Base-by-base conservation (phyloP, 2,797 vertebrate species). In the Spea hammondii region DNA sequence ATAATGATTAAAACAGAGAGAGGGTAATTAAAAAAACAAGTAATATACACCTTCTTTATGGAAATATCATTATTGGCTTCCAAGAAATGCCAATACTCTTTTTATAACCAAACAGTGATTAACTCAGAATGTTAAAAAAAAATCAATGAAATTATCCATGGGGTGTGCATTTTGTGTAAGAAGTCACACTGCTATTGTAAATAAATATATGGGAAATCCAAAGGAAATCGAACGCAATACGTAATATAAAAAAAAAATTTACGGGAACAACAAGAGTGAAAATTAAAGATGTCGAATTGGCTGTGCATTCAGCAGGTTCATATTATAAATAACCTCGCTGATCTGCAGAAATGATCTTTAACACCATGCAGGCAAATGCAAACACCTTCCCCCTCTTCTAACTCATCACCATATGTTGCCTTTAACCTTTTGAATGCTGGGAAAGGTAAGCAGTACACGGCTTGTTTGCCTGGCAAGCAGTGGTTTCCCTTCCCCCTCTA, bases 61-160 rank as follows among this genome's bases (percentile, higher is more conserved):
- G 72, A 65, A 14, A 64, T 65, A 14, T 10, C 13, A 10, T 44
- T 74, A 74, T 64, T 64, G 72, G 53, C 70, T 50, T 50, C 11
- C 47, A 44, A 10, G 14, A 62, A 62, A 65, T 49, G 17, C 64
- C 59, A 74, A 44, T 74, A 57, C 46, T 51, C 44, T 59, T 62
- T 67, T 64, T 17, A 64, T 64, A 74, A 48, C 57, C 44, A 13
- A 9, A 14, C 46, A 49, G 57, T 64, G 72, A 74, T 64, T 74
- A 14, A 71, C 46, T 8, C 8, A 47, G n/a, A 9, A 62, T 60
- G n/a, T 46, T 50, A 62, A 74, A 51, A 32, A 32, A 48, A 48
- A 59, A 64, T 74, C 59, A 64, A 64, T 74, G 64, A 7, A 5
- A n/a, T 17, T 72, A 32, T 62, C 32, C 59, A 17, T 6, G 32